Base-by-base conservation (phyloP, 2,797 vertebrate genomes). In the Schizopygopsis malacanthus region DNA sequence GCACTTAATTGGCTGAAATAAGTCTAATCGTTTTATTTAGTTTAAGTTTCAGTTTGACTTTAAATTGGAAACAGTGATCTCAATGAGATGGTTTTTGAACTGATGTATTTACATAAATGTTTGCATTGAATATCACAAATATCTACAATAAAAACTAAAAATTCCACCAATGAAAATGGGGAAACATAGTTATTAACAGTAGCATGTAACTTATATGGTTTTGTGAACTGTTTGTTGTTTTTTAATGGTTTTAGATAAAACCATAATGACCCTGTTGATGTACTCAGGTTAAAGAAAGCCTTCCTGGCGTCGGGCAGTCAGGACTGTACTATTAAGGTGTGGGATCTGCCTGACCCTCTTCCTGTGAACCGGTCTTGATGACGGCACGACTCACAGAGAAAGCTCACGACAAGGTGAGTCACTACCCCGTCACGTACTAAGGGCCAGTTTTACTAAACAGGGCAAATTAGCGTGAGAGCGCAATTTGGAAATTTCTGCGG, bases 301-400 rank as follows among this genome's bases (percentile, higher is more conserved):
- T 99, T 99, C 20, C 5, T 99, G 61, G 97, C 97, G 25, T 97
- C 97, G 0, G 97, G 97, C 85, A 99, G 98, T 92, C 97, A 99
- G 92, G 98, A 99, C 93, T 98, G 95, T 43, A 99, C 98, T 0
- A 91, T 99, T 75, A 99, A 99, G 91, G 91, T 99, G 52, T 99
- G 98, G 98, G 94, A 95, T 41, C 93, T 99, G 16, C 96, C 98
- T 0, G 94, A 95, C 54, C 85, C 90, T 41, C 85, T 96, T 47
- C 75, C 90, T 0, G 13, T 1, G 91, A 91, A 2, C 84, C 94
- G 0, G 86, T 93, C 39, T 86, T 87, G 28, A 94, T 99, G 45
- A 94, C 90, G 0, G 94, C 95, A 8, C 92, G 93, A 3, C 52
- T 93, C 80, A 99, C 98, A 0, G 97, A 97, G 92, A 97, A 95